A percentile compares a stretch with the other conserved stretches of the same genome.
Evolutionary conservation across 2,113 vertebrate species (phyloP).

Genomic region (Megatriorchis doriae): DNA sequence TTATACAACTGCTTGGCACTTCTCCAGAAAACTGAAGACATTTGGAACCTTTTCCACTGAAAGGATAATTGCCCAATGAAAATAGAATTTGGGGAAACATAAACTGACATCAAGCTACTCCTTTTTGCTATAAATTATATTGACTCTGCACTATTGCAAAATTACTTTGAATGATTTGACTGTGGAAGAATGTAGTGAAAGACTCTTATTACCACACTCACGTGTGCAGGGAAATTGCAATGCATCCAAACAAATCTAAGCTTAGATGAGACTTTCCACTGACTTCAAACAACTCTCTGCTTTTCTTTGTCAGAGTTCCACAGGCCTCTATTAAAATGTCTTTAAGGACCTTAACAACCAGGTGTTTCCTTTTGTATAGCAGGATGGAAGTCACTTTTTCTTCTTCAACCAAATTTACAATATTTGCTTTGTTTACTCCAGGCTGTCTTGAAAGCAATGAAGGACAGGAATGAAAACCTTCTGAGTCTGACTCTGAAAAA

Average conservation of each 20-base stretch:
- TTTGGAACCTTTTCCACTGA: slow-evolving; percentile 35
- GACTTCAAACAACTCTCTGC: background rate
- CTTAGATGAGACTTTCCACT: slow-evolving; percentile 12
- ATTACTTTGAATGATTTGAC: slow-evolving; percentile 18
- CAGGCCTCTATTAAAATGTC: background rate
- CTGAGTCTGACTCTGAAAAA: background rate
- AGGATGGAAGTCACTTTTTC: background rate
- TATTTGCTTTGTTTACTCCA: background rate
- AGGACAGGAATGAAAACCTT: background rate
- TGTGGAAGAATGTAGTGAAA: slow-evolving; percentile 29
- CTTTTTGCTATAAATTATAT: slow-evolving; percentile 44
- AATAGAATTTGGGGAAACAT: slow-evolving; percentile 48
- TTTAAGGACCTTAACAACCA: background rate
- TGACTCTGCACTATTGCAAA: slow-evolving; percentile 23
- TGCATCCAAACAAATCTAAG: background rate
- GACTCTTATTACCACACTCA: background rate
- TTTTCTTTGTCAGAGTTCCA: background rate
- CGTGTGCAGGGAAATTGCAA: background rate
- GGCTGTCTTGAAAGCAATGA: background rate
- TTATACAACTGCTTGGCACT: slow-evolving; percentile 35
- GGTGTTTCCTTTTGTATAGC: background rate
- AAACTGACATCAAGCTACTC: slow-evolving; percentile 46
- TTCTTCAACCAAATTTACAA: background rate
- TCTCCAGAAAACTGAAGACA: background rate
- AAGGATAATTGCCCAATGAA: slow-evolving; percentile 31